Evolutionary conservation across 1,140 invertebrate genomes (phyloP).

Genomic region (Delia radicum): DNA sequence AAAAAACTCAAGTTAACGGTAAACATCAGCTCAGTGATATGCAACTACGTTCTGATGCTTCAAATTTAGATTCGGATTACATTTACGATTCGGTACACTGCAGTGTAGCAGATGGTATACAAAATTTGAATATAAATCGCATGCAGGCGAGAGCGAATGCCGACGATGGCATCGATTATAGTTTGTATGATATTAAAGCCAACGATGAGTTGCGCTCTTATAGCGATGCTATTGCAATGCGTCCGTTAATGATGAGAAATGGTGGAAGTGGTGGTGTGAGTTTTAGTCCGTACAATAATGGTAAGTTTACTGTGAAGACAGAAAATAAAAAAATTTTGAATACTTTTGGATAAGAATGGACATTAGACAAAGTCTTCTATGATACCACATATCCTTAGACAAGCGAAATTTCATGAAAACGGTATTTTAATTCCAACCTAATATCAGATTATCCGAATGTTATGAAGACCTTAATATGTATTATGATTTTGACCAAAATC

Average conservation of each 20-base stretch:
- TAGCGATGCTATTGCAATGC: constrained; percentile 75
- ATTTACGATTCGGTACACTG: constrained; percentile 67
- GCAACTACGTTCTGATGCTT: constrained; percentile 27
- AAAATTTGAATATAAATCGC: constrained; percentile 60
- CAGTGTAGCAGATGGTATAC: constrained; percentile 62
- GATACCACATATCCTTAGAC: too few relatives aligned
- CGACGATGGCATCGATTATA: constrained; percentile 30
- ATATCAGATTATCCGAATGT: too few relatives aligned
- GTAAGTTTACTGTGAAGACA: too few relatives aligned
- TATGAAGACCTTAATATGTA: too few relatives aligned
- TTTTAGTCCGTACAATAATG: too few relatives aligned
- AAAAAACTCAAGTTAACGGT: constrained; percentile 45
- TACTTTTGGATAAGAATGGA: too few relatives aligned
- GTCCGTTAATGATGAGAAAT: constrained; percentile 66
- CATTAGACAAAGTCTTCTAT: too few relatives aligned
- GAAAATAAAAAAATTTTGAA: too few relatives aligned
- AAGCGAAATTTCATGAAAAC: too few relatives aligned
- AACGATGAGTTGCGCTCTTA: constrained; percentile 57
- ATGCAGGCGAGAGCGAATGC: constrained; percentile 55
- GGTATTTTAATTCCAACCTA: too few relatives aligned
- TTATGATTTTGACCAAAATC: too few relatives aligned
- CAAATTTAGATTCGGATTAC: constrained; percentile 30
- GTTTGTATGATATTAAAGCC: constrained; percentile 20
- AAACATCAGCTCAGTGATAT: constrained; percentile 28
- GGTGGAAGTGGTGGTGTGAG: constrained; percentile 29